Evolutionary conservation across 2,888 invertebrate species (phyloP).

Genomic region (Pemphredon lugubris): DNA sequence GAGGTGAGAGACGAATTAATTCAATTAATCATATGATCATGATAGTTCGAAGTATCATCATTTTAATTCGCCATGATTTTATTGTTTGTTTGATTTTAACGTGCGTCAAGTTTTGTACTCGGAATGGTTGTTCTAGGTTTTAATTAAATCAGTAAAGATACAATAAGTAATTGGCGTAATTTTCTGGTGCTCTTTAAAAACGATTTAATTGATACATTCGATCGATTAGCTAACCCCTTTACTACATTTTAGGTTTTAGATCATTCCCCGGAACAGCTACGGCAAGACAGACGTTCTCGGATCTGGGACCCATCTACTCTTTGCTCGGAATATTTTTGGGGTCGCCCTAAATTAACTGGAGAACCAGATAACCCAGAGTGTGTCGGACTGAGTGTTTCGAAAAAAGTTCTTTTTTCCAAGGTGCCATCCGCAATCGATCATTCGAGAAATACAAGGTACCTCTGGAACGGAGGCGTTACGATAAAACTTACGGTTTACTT

Average conservation of each 20-base stretch:
- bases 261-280: conserved; percentile 49
- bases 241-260: conserved; percentile 67
- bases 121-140: too few relatives aligned
- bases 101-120: too few relatives aligned
- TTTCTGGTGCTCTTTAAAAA: too few relatives aligned
- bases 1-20: conserved; percentile 61
- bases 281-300: conserved; percentile 73
- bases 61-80: too few relatives aligned
- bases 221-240: too few relatives aligned
- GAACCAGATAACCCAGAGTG: conserved; percentile 78
- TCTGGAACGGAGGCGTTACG: conserved; percentile 75
- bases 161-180: too few relatives aligned
- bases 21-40: background rate
- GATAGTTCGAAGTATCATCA: background rate
- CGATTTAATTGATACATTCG: too few relatives aligned
- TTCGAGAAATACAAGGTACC: conserved; percentile 60
- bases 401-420: conserved; percentile 69
- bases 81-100: too few relatives aligned
- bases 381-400: conserved; percentile 78
- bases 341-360: conserved; percentile 71
- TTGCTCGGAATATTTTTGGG: conserved; percentile 80
- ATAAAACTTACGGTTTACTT: conserved; percentile 79
- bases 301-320: conserved; percentile 79
- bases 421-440: conserved; percentile 16
- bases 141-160: too few relatives aligned